Conservation (phyloP, 2,888 invertebrate genomes). For the Nowickia ferox region DNA sequence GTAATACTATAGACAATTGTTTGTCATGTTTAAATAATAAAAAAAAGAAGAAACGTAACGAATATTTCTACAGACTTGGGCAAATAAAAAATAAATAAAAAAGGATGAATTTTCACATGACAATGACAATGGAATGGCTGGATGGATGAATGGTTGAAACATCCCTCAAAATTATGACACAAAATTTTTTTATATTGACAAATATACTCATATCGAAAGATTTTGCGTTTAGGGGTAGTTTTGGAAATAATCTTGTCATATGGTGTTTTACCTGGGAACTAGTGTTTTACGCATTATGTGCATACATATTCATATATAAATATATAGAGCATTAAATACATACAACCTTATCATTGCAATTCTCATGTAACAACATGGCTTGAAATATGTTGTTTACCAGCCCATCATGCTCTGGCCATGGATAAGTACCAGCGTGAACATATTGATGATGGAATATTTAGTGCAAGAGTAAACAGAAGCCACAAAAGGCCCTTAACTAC, state of each 20-base stretch:
- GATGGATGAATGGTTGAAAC: constrained; percentile 42
- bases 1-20: constrained; percentile 39
- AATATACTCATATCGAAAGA: constrained; percentile 50
- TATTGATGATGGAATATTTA: constrained; percentile 54
- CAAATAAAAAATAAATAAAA: constrained; percentile 34
- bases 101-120: constrained; percentile 65
- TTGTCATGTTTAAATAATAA: constrained; percentile 49
- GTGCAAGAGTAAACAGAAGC: constrained; percentile 53
- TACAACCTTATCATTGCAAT: constrained; percentile 42
- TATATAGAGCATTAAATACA: neutral
- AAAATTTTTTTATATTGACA: constrained; percentile 62
- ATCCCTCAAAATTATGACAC: constrained; percentile 55
- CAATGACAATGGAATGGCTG: constrained; percentile 57
- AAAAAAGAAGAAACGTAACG: constrained; percentile 39
- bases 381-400: neutral
- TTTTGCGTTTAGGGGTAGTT: constrained; percentile 51
- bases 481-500: constrained; percentile 41
- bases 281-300: neutral
- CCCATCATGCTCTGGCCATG: constrained; percentile 21
- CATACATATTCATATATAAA: neutral
- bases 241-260: constrained; percentile 61
- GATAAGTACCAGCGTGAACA: neutral
- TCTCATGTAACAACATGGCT: constrained; percentile 52
- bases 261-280: constrained; percentile 64
- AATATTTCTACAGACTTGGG: constrained; percentile 41